Evolutionary conservation across 1,140 invertebrate genomes (phyloP).

Genomic region (Lutraria rhynchaena): DNA sequence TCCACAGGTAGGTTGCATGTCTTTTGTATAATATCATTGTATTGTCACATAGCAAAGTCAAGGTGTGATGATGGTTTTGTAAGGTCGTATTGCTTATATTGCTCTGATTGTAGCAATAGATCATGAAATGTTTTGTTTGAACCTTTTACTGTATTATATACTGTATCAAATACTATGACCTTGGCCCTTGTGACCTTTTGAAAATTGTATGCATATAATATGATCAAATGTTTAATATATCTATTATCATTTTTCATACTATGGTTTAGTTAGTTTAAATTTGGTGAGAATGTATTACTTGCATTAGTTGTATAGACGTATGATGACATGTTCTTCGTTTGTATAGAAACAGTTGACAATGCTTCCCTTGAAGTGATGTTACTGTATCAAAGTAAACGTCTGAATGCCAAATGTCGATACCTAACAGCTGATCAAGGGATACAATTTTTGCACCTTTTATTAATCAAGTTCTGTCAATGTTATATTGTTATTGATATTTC

Average conservation of each 20-base stretch:
- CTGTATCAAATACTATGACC: too few relatives aligned
- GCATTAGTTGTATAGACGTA: too few relatives aligned
- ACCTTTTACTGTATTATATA: too few relatives aligned
- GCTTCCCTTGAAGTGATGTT: too few relatives aligned
- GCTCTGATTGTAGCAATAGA: neutral
- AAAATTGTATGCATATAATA: too few relatives aligned
- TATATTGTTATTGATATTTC: neutral
- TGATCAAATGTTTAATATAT: too few relatives aligned
- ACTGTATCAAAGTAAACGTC: neutral
- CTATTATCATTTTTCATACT: too few relatives aligned
- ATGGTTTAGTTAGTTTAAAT: too few relatives aligned
- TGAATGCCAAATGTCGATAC: neutral
- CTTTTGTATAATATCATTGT: neutral
- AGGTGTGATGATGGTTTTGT: neutral
- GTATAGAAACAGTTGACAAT: too few relatives aligned
- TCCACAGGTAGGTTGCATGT: constrained; percentile 69
- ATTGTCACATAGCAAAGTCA: neutral
- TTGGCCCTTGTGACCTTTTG: too few relatives aligned
- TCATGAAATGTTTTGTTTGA: neutral
- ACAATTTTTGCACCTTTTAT: neutral
- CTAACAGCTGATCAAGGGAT: neutral
- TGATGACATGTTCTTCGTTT: too few relatives aligned
- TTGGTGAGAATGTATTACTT: too few relatives aligned
- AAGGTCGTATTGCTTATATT: neutral
- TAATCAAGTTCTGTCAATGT: neutral